phyloP scores from a whole-genome alignment of 2,113 vertebrate genomes.

The Carassius gibelio region DNA sequence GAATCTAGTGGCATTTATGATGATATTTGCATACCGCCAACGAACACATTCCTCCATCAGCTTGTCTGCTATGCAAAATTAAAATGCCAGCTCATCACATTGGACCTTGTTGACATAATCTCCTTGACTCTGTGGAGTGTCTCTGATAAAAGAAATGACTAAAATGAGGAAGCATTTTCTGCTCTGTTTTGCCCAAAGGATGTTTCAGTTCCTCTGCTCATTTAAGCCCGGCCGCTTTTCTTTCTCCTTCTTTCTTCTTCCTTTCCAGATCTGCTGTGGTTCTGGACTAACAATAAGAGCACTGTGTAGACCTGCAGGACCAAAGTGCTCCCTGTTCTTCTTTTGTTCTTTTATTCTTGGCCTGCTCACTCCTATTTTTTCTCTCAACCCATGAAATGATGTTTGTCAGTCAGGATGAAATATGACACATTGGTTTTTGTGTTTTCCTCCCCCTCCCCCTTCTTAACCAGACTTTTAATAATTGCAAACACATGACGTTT shows the following conservation, averaged over 20 bases:
- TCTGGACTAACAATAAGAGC: slow-evolving; percentile 62
- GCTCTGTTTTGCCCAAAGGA: slow-evolving; percentile 5
- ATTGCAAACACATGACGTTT: slow-evolving; percentile 62
- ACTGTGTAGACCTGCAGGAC: slow-evolving; percentile 63
- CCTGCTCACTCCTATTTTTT: slow-evolving; percentile 48
- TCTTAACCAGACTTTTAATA: slow-evolving; percentile 56
- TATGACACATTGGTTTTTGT: slow-evolving; percentile 58
- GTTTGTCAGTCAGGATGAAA: slow-evolving; percentile 66
- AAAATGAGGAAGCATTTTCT: slow-evolving; percentile 19
- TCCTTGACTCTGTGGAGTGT: not conserved
- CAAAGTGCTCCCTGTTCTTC: slow-evolving; percentile 46
- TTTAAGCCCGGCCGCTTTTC: not conserved
- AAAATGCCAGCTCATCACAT: not conserved
- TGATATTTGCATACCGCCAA: slow-evolving; percentile 43
- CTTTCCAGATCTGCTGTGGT: slow-evolving; percentile 51
- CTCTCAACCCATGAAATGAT: slow-evolving; percentile 43
- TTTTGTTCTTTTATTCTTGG: slow-evolving; percentile 54
- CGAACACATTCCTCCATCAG: slow-evolving; percentile 3
- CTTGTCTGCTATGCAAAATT: slow-evolving; percentile 35
- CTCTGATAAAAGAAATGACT: not conserved
- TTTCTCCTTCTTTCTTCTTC: slow-evolving; percentile 42
- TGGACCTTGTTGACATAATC: not conserved
- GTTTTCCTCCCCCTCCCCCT: slow-evolving; percentile 36
- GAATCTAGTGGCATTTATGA: slow-evolving; percentile 16
- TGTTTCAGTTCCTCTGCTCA: slow-evolving; percentile 8